phyloP scores from a whole-genome alignment of 2,888 invertebrate genomes.

The Drosophila lacicola region DNA sequence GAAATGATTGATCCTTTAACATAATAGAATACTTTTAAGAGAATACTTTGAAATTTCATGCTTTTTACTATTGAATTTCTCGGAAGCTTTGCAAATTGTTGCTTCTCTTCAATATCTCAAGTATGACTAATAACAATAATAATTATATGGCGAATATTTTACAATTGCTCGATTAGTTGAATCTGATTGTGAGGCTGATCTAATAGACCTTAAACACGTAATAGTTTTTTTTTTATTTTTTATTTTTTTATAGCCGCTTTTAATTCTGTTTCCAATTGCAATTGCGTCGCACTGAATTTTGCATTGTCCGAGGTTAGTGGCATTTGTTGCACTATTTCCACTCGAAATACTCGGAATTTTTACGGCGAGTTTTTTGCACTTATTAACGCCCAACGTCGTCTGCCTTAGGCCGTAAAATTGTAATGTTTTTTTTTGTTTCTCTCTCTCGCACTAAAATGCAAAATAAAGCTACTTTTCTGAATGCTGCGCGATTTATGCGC shows the following conservation, averaged over 20 bases:
- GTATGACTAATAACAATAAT: too few species aligned
- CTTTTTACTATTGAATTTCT: too few species aligned
- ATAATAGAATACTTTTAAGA: too few species aligned
- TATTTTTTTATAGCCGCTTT: conserved; percentile 13
- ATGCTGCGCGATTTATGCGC: conserved; percentile 33
- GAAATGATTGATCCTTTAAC: too few species aligned
- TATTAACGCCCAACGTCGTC: conserved; percentile 58
- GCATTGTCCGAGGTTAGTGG: conserved; percentile 71
- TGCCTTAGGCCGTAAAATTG: conserved; percentile 41
- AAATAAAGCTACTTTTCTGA: conserved; percentile 41
- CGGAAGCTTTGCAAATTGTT: too few species aligned
- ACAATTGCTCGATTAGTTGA: not conserved
- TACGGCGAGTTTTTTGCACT: conserved; percentile 39
- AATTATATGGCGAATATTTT: too few species aligned
- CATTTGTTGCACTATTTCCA: conserved; percentile 34
- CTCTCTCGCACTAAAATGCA: conserved; percentile 35
- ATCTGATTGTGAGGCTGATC: conserved; percentile 5
- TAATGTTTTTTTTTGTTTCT: conserved; percentile 4
- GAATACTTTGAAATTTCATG: too few species aligned
- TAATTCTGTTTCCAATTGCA: conserved; percentile 7
- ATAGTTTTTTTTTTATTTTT: conserved; percentile 4
- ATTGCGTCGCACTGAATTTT: conserved; percentile 51
- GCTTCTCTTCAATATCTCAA: too few species aligned
- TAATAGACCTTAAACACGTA: conserved; percentile 25
- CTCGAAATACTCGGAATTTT: conserved; percentile 33